Evolutionary conservation across 2,797 vertebrate genomes (phyloP), one percentile per base, ranked within the genome.

Genomic region (Enteromius paludinosus): DNA sequence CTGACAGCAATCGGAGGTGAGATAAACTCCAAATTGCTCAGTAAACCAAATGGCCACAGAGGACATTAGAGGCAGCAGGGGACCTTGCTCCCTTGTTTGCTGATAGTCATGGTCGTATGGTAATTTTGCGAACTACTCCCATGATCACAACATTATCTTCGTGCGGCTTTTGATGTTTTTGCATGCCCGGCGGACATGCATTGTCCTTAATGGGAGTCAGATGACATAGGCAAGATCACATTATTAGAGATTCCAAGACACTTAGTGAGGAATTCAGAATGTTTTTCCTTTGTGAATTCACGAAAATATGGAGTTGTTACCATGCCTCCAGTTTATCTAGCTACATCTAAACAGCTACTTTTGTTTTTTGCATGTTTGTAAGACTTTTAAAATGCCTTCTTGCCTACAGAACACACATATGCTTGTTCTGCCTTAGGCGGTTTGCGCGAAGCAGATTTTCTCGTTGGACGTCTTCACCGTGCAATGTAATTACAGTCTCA

Each of bases 141-240:
- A 84, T 77, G 78, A 85, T 87, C 82, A 41, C 52, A 56, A 66
- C 69, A 78, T 86, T 85, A 85, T 88, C 85, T 79, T 66, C 15
- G 0, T 30, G 66, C 14, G 14, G 69, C 64, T 76, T 87, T 89
- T 88, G 77, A 86, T 87, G 78, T 84, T 81, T 84, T 71, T 74
- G 73, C 82, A 73, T 83, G 70, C 73, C 86, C 41, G 12, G 41
- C 59, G 33, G 88, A 80, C 64, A 83, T 79, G 17, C 59, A 73
- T 74, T 82, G 82, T 86, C 83, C 68, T 49, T 89, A 88, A 87
- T 87, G 82, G 82, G 82, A 86, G 84, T 79, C 85, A 87, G 81
- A 86, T 87, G 88, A 85, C 83, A 82, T 35, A 52, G 72, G 56
- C 68, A 86, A 62, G 59, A 70, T 79, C 73, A 62, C 73, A 54